These are phyloP conservation scores for Lates japonicus DNA, from an alignment of 2,797 vertebrate species.

Conservation along the genomic window DNA sequence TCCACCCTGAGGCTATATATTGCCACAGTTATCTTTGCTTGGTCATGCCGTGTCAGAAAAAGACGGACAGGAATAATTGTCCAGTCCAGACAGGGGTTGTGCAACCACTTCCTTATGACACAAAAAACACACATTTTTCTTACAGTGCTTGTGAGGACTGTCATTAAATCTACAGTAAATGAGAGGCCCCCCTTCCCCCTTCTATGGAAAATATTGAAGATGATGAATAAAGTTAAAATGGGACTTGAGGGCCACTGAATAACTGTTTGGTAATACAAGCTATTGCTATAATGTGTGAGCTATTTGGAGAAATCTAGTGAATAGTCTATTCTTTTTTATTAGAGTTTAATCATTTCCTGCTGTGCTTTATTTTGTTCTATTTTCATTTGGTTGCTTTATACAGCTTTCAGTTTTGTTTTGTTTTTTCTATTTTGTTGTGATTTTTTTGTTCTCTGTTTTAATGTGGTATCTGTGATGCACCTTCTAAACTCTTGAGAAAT, in stretches of 20 bases:
- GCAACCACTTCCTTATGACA: background rate
- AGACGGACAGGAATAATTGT: background rate
- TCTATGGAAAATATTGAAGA: background rate
- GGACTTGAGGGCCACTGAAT: background rate
- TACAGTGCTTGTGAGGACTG: background rate
- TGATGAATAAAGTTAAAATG: background rate
- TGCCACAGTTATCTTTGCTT: background rate
- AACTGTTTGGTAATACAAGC: background rate
- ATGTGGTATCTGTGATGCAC: background rate
- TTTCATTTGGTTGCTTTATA: background rate
- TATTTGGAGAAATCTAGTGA: constrained; percentile 1
- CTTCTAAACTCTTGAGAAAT: background rate
- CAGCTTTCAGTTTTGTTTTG: background rate
- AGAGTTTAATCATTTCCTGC: background rate
- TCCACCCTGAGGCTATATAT: background rate
- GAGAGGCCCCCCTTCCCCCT: background rate
- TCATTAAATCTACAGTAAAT: background rate
- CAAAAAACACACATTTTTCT: background rate
- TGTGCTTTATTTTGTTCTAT: background rate
- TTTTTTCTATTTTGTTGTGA: background rate
- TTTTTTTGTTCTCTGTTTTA: background rate
- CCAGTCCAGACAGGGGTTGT: background rate
- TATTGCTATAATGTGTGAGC: background rate
- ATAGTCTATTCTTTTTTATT: background rate
- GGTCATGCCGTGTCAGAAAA: background rate